Evolutionary conservation across 2,888 invertebrate species (phyloP), one percentile per base, ranked within the genome.

Genomic region (Epinotia nisella): DNA sequence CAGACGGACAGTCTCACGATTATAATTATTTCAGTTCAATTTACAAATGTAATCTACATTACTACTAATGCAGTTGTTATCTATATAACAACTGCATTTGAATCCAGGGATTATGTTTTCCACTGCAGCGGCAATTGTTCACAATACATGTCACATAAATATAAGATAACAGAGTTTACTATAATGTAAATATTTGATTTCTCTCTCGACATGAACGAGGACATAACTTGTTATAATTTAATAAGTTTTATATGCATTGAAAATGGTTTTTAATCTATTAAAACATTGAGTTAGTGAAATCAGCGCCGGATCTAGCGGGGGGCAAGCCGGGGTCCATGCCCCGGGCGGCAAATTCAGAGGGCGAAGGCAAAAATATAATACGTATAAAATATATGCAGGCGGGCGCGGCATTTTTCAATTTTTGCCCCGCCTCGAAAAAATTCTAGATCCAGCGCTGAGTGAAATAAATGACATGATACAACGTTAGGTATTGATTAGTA

Each of bases 1-100:
- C 45, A 61, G 60, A 55, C 45, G 51, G 53, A 69, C 69, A 69
- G 69, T 60, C 53, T 51, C 69, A 29, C 21, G 51, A 68, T 51
- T 60, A 59, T 51, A 45, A 58, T 17, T 39, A n/a, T 24, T 65
- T 65, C 53, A 39, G 41, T 55, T 39, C 21, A 55, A 66, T 56
- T 21, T 55, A 55, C 65, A 66, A 66, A 55, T 55, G 65, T 39
- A 65, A 39, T 56, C 29, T 49, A 55, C 15, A 66, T 66, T 66
- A 41, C 11, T 13, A 41, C n/a, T n/a, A n/a, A n/a, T n/a, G n/a
- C n/a, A n/a, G n/a, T n/a, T n/a, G n/a, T n/a, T n/a, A n/a, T n/a
- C n/a, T n/a, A n/a, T n/a, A n/a, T n/a, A 56, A 66, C 11, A 41
- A 41, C 41, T 21, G 21, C 56, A 41, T 64, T 39, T 39, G 51